Conservation (phyloP, 1,140 invertebrate genomes). For the Bicyclus anynana region DNA sequence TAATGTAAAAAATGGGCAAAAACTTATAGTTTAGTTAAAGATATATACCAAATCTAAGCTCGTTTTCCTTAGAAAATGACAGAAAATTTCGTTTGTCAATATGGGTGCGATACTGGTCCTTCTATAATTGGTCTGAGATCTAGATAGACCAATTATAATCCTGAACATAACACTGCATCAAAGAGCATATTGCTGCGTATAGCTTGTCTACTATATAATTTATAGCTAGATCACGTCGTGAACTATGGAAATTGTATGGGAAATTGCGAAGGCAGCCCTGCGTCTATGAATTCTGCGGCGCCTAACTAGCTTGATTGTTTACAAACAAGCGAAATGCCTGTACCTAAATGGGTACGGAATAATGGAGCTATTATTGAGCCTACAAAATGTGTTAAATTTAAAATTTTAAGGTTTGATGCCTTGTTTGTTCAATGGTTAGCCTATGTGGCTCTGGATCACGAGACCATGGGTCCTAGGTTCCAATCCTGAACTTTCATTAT, state of each 20-base stretch:
- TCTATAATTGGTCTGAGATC: too few relatives aligned
- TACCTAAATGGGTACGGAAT: neutral
- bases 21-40: too few relatives aligned
- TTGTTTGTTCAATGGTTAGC: too few relatives aligned
- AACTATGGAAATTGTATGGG: slow-evolving; percentile 29
- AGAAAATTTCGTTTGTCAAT: too few relatives aligned
- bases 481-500: too few relatives aligned
- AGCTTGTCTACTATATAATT: neutral
- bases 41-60: too few relatives aligned
- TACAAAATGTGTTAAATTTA: neutral
- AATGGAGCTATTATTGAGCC: neutral
- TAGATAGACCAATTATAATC: neutral
- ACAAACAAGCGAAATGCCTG: slow-evolving; percentile 18
- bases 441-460: too few relatives aligned
- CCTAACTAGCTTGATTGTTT: slow-evolving; percentile 32
- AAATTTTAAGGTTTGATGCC: neutral
- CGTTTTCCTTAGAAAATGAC: too few relatives aligned
- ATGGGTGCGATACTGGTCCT: too few relatives aligned
- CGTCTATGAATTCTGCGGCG: slow-evolving; percentile 26
- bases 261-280: slow-evolving; percentile 21
- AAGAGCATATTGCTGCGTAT: too few relatives aligned
- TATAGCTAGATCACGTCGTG: slow-evolving; percentile 12
- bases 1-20: too few relatives aligned
- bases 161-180: neutral
- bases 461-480: too few relatives aligned